phyloP scores from a whole-genome alignment of 1,140 invertebrate genomes.

The Pseudomyrmex pallidus region DNA sequence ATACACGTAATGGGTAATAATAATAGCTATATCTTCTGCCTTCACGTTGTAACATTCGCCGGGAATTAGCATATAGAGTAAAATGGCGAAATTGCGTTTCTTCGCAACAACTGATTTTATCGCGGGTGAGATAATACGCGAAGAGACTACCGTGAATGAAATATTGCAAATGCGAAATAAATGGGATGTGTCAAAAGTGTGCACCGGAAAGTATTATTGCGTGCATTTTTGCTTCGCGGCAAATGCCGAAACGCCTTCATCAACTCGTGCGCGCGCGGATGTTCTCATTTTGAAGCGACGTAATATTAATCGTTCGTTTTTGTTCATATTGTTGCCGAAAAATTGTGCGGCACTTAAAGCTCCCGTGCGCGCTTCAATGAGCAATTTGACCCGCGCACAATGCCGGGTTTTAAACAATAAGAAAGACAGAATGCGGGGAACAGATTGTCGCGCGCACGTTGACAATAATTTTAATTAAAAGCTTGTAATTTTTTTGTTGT shows the following conservation, averaged over 20 bases:
- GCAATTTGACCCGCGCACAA: too few species aligned
- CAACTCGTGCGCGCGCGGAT: not conserved
- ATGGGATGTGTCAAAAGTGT: not conserved
- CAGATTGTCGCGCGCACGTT: too few species aligned
- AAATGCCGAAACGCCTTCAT: conserved; percentile 1
- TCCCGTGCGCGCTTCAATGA: too few species aligned
- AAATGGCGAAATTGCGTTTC: conserved; percentile 52
- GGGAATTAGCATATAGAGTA: conserved; percentile 58
- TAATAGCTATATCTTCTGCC: conserved; percentile 13
- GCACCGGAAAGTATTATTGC: not conserved
- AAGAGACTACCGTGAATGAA: conserved; percentile 18
- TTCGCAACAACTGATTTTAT: conserved; percentile 36
- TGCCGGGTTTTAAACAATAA: too few species aligned
- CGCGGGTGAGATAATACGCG: not conserved
- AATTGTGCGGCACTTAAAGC: too few species aligned
- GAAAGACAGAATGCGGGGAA: too few species aligned
- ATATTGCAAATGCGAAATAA: conserved; percentile 29
- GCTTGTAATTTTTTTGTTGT: too few species aligned
- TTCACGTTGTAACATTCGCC: conserved; percentile 37
- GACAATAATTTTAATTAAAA: too few species aligned
- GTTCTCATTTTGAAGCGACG: too few species aligned
- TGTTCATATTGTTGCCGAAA: too few species aligned
- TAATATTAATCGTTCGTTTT: too few species aligned
- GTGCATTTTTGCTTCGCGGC: not conserved
- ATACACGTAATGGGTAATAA: conserved; percentile 12